These are phyloP conservation scores for Threskiornis aethiopicus DNA, from an alignment of 2,797 vertebrate genomes.

Conservation along the genomic window DNA sequence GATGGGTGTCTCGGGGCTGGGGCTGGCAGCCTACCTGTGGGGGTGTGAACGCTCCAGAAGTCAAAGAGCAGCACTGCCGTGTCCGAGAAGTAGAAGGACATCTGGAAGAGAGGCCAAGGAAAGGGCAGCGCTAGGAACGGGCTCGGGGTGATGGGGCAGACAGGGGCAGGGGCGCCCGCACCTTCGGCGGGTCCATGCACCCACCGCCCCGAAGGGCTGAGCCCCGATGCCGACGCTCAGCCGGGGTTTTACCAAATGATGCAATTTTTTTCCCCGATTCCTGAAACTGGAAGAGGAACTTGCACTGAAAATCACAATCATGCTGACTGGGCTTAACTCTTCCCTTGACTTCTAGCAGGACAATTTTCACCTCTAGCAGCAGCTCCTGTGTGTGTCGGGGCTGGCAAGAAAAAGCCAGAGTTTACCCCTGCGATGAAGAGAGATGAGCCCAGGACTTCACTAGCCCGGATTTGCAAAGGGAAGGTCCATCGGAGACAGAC, in stretches of 20 bases:
- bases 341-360: background rate
- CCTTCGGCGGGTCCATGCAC: background rate
- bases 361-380: background rate
- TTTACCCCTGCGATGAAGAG: background rate
- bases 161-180: background rate
- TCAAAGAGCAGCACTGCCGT: conserved; percentile 89
- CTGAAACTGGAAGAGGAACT: background rate
- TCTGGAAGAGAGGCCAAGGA: conserved; percentile 76
- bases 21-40: conserved; percentile 79
- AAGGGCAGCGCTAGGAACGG: background rate
- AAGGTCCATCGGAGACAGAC: fast-evolving
- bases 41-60: conserved; percentile 88
- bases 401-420: background rate
- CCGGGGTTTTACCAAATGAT: background rate
- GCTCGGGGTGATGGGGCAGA: fast-evolving
- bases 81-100: conserved; percentile 87
- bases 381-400: background rate
- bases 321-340: fast-evolving
- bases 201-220: background rate
- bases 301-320: background rate
- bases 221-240: fast-evolving
- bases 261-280: background rate
- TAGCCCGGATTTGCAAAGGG: fast-evolving
- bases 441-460: fast-evolving
- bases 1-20: fast-evolving